A percentile compares a stretch with the other conserved stretches of the same genome.
Conservation (phyloP, 2,797 vertebrate genomes). For the Etheostoma perlongum region DNA sequence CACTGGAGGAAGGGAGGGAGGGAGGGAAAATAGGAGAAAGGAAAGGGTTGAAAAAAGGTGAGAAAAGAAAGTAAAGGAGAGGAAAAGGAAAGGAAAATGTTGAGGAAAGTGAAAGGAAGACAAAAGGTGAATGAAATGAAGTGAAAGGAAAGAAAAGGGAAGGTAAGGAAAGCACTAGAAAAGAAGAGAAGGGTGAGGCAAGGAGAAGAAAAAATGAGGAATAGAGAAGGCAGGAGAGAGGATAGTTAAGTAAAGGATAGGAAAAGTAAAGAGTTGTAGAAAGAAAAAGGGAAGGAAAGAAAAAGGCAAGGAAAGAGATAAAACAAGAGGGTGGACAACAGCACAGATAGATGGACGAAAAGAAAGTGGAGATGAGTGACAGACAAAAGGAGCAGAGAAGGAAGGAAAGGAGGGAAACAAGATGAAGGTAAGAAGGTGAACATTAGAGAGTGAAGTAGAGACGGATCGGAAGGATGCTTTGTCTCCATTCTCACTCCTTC, state of each 20-base stretch:
- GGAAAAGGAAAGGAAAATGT: no score
- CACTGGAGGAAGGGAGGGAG: conserved; percentile 17
- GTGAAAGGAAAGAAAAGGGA: no score
- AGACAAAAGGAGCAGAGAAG: not conserved
- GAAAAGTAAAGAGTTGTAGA: not conserved
- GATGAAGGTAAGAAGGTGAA: not conserved
- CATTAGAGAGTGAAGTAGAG: not conserved
- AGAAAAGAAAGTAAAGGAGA: not conserved
- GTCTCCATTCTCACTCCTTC: not conserved
- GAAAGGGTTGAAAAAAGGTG: not conserved
- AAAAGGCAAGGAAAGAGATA: no score
- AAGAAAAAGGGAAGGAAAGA: no score
- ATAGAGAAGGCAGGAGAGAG: not conserved
- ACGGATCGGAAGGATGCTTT: not conserved
- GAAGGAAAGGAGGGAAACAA: not conserved
- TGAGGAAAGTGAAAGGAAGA: not conserved
- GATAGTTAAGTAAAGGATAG: not conserved
- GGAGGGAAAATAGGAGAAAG: conserved; percentile 40
- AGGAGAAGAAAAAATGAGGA: not conserved
- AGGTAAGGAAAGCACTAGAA: accelerated
- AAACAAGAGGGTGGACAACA: not conserved
- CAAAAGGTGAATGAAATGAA: no score
- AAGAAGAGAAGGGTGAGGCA: not conserved
- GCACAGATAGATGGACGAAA: not conserved
- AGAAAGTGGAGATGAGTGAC: not conserved